Conservation (phyloP, 2,113 vertebrate species). For the Calyptommatus sinebrachiatus region DNA sequence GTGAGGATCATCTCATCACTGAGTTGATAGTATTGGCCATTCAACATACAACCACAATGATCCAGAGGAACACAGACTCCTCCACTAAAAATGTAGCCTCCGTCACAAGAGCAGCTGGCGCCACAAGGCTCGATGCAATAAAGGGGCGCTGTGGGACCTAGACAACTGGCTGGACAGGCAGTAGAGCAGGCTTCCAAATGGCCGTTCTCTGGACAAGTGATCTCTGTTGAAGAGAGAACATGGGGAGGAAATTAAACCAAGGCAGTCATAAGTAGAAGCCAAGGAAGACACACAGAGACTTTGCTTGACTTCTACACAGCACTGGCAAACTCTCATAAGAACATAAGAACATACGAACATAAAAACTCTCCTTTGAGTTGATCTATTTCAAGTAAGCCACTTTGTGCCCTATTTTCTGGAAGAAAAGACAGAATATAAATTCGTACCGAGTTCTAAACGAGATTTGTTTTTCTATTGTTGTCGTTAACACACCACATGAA, state of each 20-base stretch:
- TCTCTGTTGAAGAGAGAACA: slow-evolving; percentile 44
- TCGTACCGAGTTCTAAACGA: not conserved
- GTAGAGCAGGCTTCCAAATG: slow-evolving; percentile 64
- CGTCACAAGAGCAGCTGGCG: slow-evolving; percentile 66
- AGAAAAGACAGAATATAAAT: too few relatives aligned
- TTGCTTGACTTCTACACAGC: too few relatives aligned
- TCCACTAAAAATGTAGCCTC: slow-evolving; percentile 59
- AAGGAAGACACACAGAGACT: too few relatives aligned
- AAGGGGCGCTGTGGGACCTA: slow-evolving; percentile 42
- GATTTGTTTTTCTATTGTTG: not conserved
- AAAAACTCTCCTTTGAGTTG: too few relatives aligned
- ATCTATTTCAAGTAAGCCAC: too few relatives aligned
- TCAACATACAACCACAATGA: slow-evolving; percentile 66
- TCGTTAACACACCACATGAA: slow-evolving; percentile 64
- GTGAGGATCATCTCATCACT: slow-evolving; percentile 58
- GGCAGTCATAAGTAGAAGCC: too few relatives aligned
- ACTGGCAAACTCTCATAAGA: too few relatives aligned
- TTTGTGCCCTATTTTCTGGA: too few relatives aligned
- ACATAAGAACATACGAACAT: too few relatives aligned
- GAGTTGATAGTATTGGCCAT: slow-evolving; percentile 57
- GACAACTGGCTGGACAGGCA: slow-evolving; percentile 64
- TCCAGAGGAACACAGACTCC: slow-evolving; percentile 52
- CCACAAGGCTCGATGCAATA: slow-evolving; percentile 53
- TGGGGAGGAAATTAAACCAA: not conserved
- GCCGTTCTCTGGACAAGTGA: slow-evolving; percentile 63